Base-by-base conservation (phyloP, 2,888 invertebrate genomes). In the Pherbina coryleti region DNA sequence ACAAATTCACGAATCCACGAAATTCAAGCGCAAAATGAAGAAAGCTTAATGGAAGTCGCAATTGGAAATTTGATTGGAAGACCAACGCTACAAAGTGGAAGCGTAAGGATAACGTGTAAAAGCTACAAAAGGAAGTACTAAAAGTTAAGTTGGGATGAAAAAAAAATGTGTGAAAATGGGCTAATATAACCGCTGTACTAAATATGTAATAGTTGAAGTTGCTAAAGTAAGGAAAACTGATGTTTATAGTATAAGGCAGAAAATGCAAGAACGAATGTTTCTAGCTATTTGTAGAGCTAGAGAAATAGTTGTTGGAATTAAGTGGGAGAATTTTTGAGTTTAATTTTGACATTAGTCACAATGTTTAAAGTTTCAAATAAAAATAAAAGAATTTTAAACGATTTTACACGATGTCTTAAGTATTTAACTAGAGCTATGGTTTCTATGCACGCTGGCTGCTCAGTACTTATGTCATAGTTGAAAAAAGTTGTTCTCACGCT, bases 111-210 rank as follows among this genome's bases (percentile, higher is more conserved):
- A 55, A 22, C 19, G 55, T 55, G 28, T 4, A 60, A 60, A 60
- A 25, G 57, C 57, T 60, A 8, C 25, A 60, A 22, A 14, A 25
- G 25, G 57, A 60, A 19, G 57, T 60, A n/a, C 55, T 60, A 28
- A 22, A 44, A 44, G 14, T 44, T 4, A 60, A 60, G 57, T 55
- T 60, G 4, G 22, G 25, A 60, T 25, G 25, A 2, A 25, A 60
- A 60, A 73, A 77, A 64, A 73, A 78, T 70, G 37, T 66, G 25
- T 69, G 72, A 72, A 62, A 75, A 44, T 44, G 44, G 44, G 14
- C 37, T 37, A 8, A 7, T 4, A 7, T 4, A 44, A 57, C 53
- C 67, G 14, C 14, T 51, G 57, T 67, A 44, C 67, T 44, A 67
- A 67, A 67, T 44, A 75, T 71, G 34, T 25, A 28, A 44, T 75